Conservation (phyloP, 2,113 vertebrate species). For the Tympanuchus pallidicinctus region DNA sequence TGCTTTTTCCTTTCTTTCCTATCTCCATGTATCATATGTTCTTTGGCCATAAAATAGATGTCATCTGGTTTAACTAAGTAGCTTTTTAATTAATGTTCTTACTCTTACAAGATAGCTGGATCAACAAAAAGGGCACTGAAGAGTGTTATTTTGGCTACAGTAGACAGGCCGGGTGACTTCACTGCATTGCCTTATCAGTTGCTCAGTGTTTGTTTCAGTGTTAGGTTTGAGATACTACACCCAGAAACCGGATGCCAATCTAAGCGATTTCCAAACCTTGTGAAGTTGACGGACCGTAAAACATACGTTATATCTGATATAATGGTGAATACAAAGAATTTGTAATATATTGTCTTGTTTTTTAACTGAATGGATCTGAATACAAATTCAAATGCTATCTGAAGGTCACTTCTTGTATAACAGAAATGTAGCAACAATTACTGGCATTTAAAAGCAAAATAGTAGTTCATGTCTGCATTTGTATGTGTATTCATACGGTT, state of each 20-base stretch:
- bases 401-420: not conserved
- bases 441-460: not conserved
- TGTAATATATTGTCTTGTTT: not conserved
- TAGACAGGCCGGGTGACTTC: conserved; percentile 69
- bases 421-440: not conserved
- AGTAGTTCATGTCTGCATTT: not conserved
- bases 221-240: conserved; percentile 28
- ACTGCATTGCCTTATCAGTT: conserved; percentile 73
- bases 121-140: not conserved
- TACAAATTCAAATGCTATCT: not conserved
- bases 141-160: not conserved
- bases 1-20: not conserved
- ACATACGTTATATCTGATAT: conserved; percentile 62
- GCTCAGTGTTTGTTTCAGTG: conserved; percentile 59
- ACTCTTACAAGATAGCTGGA: no score
- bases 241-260: conserved; percentile 64
- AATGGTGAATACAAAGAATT: not conserved
- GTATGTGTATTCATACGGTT: not conserved
- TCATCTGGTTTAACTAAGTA: no score
- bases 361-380: not conserved
- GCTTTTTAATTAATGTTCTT: no score
- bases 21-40: no score
- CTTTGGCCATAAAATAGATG: no score
- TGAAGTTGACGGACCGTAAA: conserved; percentile 75
- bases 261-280: conserved; percentile 73